These are phyloP conservation scores for Celastrina argiolus DNA, from an alignment of 2,888 invertebrate genomes.

Conservation along the genomic window DNA sequence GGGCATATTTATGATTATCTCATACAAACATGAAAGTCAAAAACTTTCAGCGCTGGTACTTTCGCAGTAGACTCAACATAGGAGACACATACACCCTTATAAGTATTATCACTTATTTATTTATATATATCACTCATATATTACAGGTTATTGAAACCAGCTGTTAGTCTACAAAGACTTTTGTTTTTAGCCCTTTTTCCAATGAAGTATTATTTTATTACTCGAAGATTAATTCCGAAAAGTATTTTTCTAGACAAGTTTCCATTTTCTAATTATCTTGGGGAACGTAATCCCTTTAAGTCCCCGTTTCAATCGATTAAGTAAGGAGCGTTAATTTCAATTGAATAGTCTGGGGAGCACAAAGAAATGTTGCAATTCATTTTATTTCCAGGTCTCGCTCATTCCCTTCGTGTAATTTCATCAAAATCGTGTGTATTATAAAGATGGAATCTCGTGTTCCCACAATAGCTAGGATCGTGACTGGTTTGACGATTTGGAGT, in stretches of 20 bases:
- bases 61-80: too few species aligned
- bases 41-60: too few species aligned
- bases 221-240: too few species aligned
- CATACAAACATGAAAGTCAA: too few species aligned
- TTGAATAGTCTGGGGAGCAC: background rate
- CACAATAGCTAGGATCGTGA: conserved; percentile 68
- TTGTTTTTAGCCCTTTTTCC: too few species aligned
- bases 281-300: background rate
- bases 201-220: too few species aligned
- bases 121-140: too few species aligned
- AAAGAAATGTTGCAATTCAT: conserved; percentile 4
- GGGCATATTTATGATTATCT: too few species aligned
- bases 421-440: conserved; percentile 22
- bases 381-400: background rate
- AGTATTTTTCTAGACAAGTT: background rate
- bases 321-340: background rate
- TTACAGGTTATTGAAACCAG: too few species aligned
- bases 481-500: conserved; percentile 53
- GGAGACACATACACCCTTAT: too few species aligned
- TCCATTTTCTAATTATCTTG: background rate
- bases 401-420: conserved; percentile 6
- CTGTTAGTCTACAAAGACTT: too few species aligned
- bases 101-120: too few species aligned
- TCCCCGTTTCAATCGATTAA: background rate
- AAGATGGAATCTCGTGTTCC: conserved; percentile 51